Base-by-base conservation (phyloP, 2,113 vertebrate genomes). In the Megalops atlanticus region DNA sequence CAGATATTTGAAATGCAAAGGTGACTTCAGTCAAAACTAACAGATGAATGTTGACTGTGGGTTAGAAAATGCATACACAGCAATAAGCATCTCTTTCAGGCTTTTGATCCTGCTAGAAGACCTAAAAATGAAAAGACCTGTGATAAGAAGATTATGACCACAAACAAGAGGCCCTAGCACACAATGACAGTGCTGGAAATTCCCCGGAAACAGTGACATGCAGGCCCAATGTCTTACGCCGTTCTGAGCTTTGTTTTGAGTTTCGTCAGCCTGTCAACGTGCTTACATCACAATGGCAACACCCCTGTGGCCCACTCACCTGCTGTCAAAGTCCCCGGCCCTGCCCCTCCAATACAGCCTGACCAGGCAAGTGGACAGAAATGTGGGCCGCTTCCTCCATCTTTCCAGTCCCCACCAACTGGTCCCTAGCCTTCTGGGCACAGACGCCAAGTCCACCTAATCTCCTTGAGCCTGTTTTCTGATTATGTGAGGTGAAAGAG, bases 401-500 rank as follows among this genome's bases (percentile, higher is more conserved):
- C 58, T 10, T 43, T 8, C 58, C 15, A 54, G 4, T n/a, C 72
- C 40, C 15, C 39, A 16, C n/a, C 45, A 27, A 35, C 70, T 38
- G 27, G 45, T 11, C 49, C 45, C 49, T 47, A n/a, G n/a, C n/a
- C n/a, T n/a, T 74, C 35, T 31, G 36, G n/a, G n/a, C 41, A 52
- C n/a, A 70, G 36, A 76, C 18, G 14, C 16, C n/a, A 45, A 81
- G 69, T 81, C 73, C 49, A 47, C 33, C 45, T 81, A 77, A 71
- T 52, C 74, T 47, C 7, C 31, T 76, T 85, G 70, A 87, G 78
- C 81, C 45, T 74, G 40, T 82, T 54, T 84, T 82, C 36, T 83
- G 74, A 85, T 80, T 81, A 86, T 54, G 18, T 76, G 83, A 86
- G 84, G 87, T 88, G 87, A 92, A 90, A 89, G 88, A 91, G 87